Evolutionary conservation across 2,113 vertebrate species (phyloP).

Genomic region (Xenus cinereus): DNA sequence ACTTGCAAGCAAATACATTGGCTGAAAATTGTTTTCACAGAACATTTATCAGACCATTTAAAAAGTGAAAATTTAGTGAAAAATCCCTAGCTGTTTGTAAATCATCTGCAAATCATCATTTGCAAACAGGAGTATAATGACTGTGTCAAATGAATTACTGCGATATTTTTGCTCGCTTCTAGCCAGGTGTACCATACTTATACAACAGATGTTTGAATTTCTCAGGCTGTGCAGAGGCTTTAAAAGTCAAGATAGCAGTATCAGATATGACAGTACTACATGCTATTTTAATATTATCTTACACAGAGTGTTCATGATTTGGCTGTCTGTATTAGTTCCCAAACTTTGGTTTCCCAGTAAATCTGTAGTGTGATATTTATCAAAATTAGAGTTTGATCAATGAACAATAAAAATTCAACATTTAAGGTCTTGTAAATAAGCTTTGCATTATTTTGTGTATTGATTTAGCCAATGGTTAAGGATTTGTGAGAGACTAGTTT

Average conservation of each 20-base stretch:
- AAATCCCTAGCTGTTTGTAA: constrained; percentile 64
- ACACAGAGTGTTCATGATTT: background rate
- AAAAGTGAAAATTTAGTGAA: constrained; percentile 69
- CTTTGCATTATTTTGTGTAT: background rate
- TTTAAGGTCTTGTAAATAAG: background rate
- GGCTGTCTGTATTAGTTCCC: background rate
- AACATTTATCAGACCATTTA: constrained; percentile 60
- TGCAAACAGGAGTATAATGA: constrained; percentile 59
- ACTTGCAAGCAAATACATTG: constrained; percentile 37
- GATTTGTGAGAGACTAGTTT: background rate
- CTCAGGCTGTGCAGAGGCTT: constrained; percentile 25
- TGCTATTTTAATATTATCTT: background rate
- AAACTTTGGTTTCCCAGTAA: background rate
- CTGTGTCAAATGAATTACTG: constrained; percentile 58
- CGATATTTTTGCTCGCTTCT: constrained; percentile 16
- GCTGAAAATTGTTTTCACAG: constrained; percentile 64
- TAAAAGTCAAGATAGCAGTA: background rate
- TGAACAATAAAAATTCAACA: background rate
- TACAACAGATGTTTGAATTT: constrained; percentile 56
- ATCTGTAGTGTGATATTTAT: background rate
- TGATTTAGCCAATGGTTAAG: background rate
- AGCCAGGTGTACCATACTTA: constrained; percentile 43
- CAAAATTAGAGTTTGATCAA: background rate
- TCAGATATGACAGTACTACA: background rate
- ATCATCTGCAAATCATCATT: constrained; percentile 67